Conservation (phyloP, 2,797 vertebrate species). For the Epinephelus coioides region DNA sequence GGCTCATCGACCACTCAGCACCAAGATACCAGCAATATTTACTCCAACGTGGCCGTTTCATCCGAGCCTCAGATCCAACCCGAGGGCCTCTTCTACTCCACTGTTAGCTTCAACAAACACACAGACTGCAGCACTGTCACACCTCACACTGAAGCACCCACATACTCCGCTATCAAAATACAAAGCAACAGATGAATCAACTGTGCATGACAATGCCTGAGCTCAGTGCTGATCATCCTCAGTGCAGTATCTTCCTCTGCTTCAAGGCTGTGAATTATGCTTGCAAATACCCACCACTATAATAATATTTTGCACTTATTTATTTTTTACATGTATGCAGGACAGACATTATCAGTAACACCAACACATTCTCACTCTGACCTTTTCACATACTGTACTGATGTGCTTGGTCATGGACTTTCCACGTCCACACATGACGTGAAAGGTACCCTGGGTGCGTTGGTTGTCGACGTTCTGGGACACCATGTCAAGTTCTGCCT, state of each 20-base stretch:
- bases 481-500: no score
- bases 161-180: constrained; percentile 33
- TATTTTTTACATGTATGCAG: background rate
- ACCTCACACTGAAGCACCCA: background rate
- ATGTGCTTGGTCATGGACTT: no score
- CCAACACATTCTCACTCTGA: no score
- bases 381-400: no score
- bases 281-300: background rate
- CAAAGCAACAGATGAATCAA: background rate
- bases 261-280: background rate
- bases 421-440: no score
- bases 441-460: no score
- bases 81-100: constrained; percentile 44
- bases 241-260: background rate
- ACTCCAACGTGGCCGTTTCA: background rate
- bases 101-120: constrained; percentile 35
- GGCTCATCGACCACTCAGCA: background rate
- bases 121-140: background rate
- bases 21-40: constrained; percentile 3
- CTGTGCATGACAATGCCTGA: background rate
- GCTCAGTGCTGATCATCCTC: background rate
- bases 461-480: no score
- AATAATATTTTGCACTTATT: background rate
- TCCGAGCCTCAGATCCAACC: constrained; percentile 15
- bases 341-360: background rate